These are phyloP conservation scores for Lydus trimaculatus DNA, from an alignment of 2,888 invertebrate genomes.

Conservation along the genomic window DNA sequence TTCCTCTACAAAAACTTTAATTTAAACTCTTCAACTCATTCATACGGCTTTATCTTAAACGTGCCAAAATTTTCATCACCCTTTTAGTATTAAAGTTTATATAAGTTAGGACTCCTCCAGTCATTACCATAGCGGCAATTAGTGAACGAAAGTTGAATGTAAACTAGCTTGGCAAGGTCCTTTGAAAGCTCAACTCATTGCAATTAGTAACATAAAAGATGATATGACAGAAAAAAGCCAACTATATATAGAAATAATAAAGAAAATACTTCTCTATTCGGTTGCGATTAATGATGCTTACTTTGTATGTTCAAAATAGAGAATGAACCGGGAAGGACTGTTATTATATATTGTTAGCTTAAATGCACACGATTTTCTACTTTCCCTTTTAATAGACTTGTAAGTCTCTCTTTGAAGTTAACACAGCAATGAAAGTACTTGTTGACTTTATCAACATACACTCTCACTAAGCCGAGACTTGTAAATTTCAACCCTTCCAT, in stretches of 20 bases:
- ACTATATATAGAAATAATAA: slow-evolving; percentile 57
- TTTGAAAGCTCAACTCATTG: slow-evolving; percentile 48
- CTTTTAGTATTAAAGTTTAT: slow-evolving; percentile 52
- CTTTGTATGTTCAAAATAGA: slow-evolving; percentile 45
- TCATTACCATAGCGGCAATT: slow-evolving; percentile 43
- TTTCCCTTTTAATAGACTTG: slow-evolving; percentile 28
- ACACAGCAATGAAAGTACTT: slow-evolving; percentile 26
- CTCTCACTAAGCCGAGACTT: neutral
- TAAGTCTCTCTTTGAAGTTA: slow-evolving; percentile 23
- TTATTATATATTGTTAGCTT: slow-evolving; percentile 42
- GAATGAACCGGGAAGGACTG: slow-evolving; percentile 36
- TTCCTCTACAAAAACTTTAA: slow-evolving; percentile 28
- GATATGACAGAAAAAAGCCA: slow-evolving; percentile 55
- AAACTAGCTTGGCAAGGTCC: slow-evolving; percentile 51
- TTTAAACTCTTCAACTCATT: slow-evolving; percentile 32
- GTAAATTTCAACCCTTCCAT: slow-evolving; percentile 7
- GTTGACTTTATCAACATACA: slow-evolving; percentile 30
- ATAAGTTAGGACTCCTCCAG: slow-evolving; percentile 49
- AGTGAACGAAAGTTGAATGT: slow-evolving; percentile 53
- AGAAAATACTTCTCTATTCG: slow-evolving; percentile 47
- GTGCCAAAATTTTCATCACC: slow-evolving; percentile 48
- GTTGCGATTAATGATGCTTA: slow-evolving; percentile 54
- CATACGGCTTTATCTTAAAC: slow-evolving; percentile 47
- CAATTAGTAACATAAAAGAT: slow-evolving; percentile 57
- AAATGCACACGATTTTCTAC: slow-evolving; percentile 47